These are phyloP conservation scores for Datnioides undecimradiatus DNA, from an alignment of 2,113 vertebrate genomes.

Conservation along the genomic window DNA sequence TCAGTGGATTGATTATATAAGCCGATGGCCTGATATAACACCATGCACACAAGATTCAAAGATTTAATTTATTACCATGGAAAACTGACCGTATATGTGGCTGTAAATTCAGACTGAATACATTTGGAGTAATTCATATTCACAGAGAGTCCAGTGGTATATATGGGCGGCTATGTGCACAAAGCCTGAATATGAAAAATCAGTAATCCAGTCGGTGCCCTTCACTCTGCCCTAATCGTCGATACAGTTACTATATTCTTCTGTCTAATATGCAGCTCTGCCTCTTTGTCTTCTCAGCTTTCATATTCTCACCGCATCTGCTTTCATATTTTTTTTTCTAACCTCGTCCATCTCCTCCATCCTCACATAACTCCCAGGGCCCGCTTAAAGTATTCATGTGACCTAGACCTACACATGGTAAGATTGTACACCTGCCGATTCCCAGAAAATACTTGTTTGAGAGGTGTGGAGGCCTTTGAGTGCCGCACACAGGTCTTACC, in stretches of 20 bases:
- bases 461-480: neutral
- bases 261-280: neutral
- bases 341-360: too few species aligned
- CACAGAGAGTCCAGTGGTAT: neutral
- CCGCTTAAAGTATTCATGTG: neutral
- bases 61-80: neutral
- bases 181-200: slow-evolving; percentile 13
- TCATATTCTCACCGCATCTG: neutral
- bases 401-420: neutral
- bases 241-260: neutral
- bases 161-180: neutral
- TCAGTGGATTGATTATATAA: slow-evolving; percentile 20
- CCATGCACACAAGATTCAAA: neutral
- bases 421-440: slow-evolving; percentile 3
- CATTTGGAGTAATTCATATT: neutral
- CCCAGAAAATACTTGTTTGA: slow-evolving; percentile 19
- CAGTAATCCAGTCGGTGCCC: neutral
- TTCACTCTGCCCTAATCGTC: neutral
- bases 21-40: slow-evolving; percentile 12
- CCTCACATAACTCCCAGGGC: neutral
- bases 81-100: neutral
- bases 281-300: neutral
- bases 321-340: neutral
- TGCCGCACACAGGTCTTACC: neutral
- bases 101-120: slow-evolving; percentile 8